A percentile compares a stretch with the other conserved stretches of the same genome.
phyloP scores from a whole-genome alignment of 2,113 vertebrate genomes.

The Argyrosomus japonicus region DNA sequence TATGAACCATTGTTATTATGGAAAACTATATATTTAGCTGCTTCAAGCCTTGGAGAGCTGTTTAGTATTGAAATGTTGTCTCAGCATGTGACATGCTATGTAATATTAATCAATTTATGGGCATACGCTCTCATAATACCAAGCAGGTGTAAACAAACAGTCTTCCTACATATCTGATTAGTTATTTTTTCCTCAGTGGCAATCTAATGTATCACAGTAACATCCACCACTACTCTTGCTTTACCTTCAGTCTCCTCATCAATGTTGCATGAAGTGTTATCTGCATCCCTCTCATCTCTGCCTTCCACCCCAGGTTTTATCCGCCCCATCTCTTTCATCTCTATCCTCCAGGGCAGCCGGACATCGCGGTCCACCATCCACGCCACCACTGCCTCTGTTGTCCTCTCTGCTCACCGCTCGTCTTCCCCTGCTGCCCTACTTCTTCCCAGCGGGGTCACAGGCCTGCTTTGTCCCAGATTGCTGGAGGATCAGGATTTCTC shows the following conservation, averaged over 20 bases:
- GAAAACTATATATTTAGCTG: not conserved
- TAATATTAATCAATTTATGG: constrained; percentile 34
- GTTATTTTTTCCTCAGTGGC: constrained; percentile 38
- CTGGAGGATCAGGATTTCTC: constrained; percentile 90
- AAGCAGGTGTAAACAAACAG: constrained; percentile 42
- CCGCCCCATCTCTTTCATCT: constrained; percentile 64
- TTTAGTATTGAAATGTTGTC: constrained; percentile 22
- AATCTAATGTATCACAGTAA: constrained; percentile 29
- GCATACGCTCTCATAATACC: constrained; percentile 29
- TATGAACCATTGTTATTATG: not conserved
- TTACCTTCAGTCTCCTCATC: constrained; percentile 69
- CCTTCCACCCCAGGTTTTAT: constrained; percentile 57
- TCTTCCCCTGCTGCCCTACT: constrained; percentile 64
- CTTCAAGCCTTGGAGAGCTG: constrained; percentile 8
- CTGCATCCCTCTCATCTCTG: constrained; percentile 69
- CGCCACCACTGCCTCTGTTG: constrained; percentile 65
- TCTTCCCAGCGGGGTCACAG: constrained; percentile 81
- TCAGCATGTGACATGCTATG: constrained; percentile 8
- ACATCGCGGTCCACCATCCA: constrained; percentile 54
- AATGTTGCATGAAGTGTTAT: constrained; percentile 75
- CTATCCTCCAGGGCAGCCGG: constrained; percentile 53
- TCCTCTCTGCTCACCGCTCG: constrained; percentile 54
- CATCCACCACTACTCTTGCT: constrained; percentile 48
- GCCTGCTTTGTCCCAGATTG: constrained; percentile 82
- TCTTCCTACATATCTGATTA: constrained; percentile 14